Evolutionary conservation across 2,888 invertebrate genomes (phyloP).

Genomic region (Arenicola marina): DNA sequence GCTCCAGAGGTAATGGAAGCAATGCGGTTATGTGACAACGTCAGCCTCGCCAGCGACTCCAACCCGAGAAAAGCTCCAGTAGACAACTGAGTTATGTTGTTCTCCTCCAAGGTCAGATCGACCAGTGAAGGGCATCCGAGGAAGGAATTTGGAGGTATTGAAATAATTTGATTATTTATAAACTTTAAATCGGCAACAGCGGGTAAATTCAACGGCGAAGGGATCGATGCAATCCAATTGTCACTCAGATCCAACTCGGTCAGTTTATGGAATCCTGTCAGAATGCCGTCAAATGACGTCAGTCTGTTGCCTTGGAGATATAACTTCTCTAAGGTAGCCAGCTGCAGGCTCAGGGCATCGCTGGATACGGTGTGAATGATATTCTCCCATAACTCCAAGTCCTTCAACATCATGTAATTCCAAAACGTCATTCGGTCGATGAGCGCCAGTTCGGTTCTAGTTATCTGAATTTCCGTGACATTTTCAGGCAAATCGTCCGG

Average conservation of each 20-base stretch:
- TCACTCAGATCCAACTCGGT: background rate
- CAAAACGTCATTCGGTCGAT: background rate
- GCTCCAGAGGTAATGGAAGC: background rate
- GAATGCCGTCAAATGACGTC: background rate
- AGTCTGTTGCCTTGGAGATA: background rate
- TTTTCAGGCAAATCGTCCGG: background rate
- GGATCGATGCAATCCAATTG: background rate
- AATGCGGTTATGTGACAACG: background rate
- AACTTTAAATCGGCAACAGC: background rate
- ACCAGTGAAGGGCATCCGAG: background rate
- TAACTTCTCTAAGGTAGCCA: background rate
- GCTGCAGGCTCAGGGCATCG: background rate
- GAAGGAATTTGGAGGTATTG: background rate
- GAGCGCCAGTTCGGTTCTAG: background rate
- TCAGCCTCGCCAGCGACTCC: background rate
- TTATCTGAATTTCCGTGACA: background rate
- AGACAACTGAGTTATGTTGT: background rate
- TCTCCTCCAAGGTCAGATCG: background rate
- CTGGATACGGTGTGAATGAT: background rate
- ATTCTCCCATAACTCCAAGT: background rate
- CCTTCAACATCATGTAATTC: background rate
- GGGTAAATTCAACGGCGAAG: background rate
- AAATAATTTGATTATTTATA: background rate
- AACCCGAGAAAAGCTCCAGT: background rate
- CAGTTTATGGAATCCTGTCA: background rate